Evolutionary conservation across 2,888 invertebrate genomes (phyloP), one percentile per base, ranked within the genome.

Genomic region (Ectobius pallidus): DNA sequence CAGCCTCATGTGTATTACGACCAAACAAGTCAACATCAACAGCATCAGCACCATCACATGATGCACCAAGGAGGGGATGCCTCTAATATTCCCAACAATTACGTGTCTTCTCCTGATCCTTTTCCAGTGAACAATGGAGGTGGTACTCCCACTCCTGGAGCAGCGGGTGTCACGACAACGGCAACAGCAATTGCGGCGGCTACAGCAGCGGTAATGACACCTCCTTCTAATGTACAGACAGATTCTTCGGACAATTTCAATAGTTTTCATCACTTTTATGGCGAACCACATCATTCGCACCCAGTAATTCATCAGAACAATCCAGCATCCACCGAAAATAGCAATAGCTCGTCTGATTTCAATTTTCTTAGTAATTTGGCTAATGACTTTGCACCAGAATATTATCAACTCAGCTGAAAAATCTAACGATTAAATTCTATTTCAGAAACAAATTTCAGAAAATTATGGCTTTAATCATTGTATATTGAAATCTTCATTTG

Each of bases 331-430:
- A 90, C 92, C 65, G 94, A 94, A 79, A 94, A 94, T 84, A 94
- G 93, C 78, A 95, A 94, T 82, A 94, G 93, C 81, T 95, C 95
- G n/a, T 94, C 95, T 34, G 96, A 96, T 84, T 96, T 96, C 84
- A 96, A 96, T 83, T 96, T 96, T 83, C 87, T 96, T 76, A 94
- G 95, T 84, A 96, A 94, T 82, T 86, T 96, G 80, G 94, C 95
- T 76, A 96, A 95, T 82, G 96, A 96, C 82, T 96, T 95, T 82
- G 94, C 93, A 22, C 95, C 95, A 9, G 96, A 96, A 83, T 96
- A 96, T 83, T 96, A 96, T 81, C 89, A 90, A 82, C 87, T 90
- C 82, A 90, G 89, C 84, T 87, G 86, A 87, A 84, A 73, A 20
- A 44, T 72, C 16, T 62, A 46, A 65, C n/a, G 6, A 20, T 3